phyloP scores from a whole-genome alignment of 2,888 invertebrate genomes.

The Odontothrips loti region DNA sequence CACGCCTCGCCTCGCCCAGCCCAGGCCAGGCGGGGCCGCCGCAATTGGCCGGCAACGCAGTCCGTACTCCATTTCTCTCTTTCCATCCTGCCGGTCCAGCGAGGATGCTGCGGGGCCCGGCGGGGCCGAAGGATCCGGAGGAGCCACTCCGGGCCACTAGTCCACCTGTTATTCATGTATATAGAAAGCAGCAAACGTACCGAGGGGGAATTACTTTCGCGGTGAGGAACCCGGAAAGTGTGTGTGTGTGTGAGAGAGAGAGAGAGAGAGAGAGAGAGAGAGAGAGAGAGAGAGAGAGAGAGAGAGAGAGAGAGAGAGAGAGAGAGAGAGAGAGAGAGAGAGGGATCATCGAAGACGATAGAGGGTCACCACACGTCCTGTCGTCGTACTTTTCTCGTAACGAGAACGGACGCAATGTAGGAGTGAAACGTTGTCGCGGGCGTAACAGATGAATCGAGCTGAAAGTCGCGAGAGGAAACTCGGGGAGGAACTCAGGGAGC shows the following conservation, averaged over 20 bases:
- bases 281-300: neutral
- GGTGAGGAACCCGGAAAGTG: too few relatives aligned
- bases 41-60: neutral
- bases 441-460: too few relatives aligned
- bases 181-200: too few relatives aligned
- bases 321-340: constrained; percentile 6
- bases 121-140: neutral
- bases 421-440: too few relatives aligned
- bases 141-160: too few relatives aligned
- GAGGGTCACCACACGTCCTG: neutral
- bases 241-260: neutral
- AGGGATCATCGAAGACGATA: neutral
- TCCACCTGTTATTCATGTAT: too few relatives aligned
- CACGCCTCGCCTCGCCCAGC: too few relatives aligned
- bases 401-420: neutral
- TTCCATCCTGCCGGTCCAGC: neutral
- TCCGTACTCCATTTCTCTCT: neutral
- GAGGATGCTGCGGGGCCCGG: neutral
- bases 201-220: too few relatives aligned
- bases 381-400: too few relatives aligned
- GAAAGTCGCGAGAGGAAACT: too few relatives aligned
- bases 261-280: neutral
- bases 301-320: neutral
- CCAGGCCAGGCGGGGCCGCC: constrained; percentile 2
- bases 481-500: too few relatives aligned